Evolutionary conservation across 2,113 vertebrate species (phyloP), one percentile per base, ranked within the genome.

Genomic region (Phocoena phocoena): DNA sequence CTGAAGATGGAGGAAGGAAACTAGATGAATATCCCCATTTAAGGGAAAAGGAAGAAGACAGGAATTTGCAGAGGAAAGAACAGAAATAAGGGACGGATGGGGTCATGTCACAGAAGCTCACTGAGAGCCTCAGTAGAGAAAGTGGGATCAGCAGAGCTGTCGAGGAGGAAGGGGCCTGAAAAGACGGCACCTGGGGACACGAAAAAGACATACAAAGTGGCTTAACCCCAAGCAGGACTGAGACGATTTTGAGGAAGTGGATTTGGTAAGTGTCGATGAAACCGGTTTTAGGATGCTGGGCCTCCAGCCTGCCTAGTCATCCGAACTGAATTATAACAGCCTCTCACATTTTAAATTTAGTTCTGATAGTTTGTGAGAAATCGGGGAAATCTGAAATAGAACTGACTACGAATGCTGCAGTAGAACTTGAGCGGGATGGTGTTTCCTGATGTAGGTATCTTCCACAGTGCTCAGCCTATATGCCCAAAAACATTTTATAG

Each of bases 321-420:
- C 26, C 9, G 31, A 91, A 82, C 26, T 7, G 31, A 91, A 82
- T 68, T 77, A 76, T 18, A 89, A 10, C 31, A 82, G 80, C 82
- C 60, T 93, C 73, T 93, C 38, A 87, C n/a, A 85, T 81, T 62
- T 80, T 93, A 85, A 95, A 90, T 94, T 82, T 71, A 84, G 17
- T 81, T 92, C 38, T n/a, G 44, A 96, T 92, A 67, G 12, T 41
- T 77, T 79, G 33, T 71, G 44, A 80, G 31, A 93, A 82, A 77
- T 83, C 62, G 63, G n/a, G 63, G 77, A 95, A 47, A 70, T 73
- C 26, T n/a, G 76, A 82, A 93, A 76, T 41, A 93, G 87, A 83
- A 84, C 25, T 33, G 82, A 62, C 17, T n/a, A 70, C 60, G 74
- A 95, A 55, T 77, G 38, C 26, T 80, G 17, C 8, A 25, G 25